These are phyloP conservation scores for Eupithecia vulgata DNA, from an alignment of 2,888 invertebrate genomes.

Conservation along the genomic window DNA sequence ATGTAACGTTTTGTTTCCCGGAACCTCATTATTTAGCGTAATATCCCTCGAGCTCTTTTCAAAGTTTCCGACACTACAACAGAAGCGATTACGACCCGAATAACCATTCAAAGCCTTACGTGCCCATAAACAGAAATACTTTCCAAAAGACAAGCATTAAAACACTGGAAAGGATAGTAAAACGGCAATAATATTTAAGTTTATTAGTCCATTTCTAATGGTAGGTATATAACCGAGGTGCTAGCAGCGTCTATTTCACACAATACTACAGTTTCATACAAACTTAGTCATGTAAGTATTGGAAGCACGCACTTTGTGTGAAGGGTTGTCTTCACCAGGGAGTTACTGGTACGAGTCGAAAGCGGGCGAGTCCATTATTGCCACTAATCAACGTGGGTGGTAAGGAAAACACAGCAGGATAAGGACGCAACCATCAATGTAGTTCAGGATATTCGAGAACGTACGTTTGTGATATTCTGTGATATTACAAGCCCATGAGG, in stretches of 20 bases:
- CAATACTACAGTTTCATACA: conserved; percentile 57
- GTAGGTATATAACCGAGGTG: conserved; percentile 50
- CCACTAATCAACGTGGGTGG: background rate
- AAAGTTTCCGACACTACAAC: conserved; percentile 19
- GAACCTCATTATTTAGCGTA: conserved; percentile 3
- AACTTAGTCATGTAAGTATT: conserved; percentile 60
- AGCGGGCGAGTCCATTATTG: background rate
- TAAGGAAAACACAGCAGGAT: background rate
- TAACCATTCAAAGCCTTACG: conserved; percentile 29
- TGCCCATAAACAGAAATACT: conserved; percentile 37
- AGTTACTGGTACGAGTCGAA: conserved; percentile 25
- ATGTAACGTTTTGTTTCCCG: background rate
- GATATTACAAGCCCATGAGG: background rate
- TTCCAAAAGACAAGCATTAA: conserved; percentile 36
- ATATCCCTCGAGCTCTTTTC: conserved; percentile 2
- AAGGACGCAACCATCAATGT: background rate
- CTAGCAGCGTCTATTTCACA: conserved; percentile 65
- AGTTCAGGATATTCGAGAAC: background rate
- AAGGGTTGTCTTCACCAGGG: conserved; percentile 45
- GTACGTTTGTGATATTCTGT: background rate
- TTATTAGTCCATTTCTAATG: conserved; percentile 47
- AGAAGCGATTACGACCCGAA: conserved; percentile 26
- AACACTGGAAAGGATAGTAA: conserved; percentile 45
- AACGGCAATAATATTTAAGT: conserved; percentile 47
- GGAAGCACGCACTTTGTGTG: conserved; percentile 61